A percentile compares a stretch with the other conserved stretches of the same genome.
phyloP scores from a whole-genome alignment of 92 coral and sea anemone genomes.

The Actinernus sp. region DNA sequence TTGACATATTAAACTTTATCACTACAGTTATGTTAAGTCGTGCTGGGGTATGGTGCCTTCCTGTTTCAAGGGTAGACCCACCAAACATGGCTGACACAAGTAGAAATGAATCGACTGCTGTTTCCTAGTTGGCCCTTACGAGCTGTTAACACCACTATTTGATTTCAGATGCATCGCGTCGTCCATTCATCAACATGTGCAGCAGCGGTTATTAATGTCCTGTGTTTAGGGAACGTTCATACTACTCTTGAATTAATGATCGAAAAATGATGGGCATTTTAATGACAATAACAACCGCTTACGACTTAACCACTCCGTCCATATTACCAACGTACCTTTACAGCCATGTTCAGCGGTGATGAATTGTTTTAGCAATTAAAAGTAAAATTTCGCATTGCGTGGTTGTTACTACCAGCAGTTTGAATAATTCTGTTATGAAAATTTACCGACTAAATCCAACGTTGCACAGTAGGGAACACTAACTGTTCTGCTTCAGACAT shows the following conservation, averaged over 20 bases:
- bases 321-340: background rate
- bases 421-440: background rate
- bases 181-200: conserved; percentile 29
- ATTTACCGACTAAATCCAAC: conserved; percentile 1
- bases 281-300: conserved; percentile 31
- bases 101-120: no score
- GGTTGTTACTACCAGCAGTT: background rate
- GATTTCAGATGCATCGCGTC: conserved; percentile 39
- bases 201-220: background rate
- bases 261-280: conserved; percentile 15
- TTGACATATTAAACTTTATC: no score
- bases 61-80: no score
- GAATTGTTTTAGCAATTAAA: background rate
- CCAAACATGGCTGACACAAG: no score
- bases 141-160: conserved; percentile 39
- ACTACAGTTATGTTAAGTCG: no score
- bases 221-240: background rate
- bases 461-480: conserved; percentile 2
- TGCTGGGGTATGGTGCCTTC: no score
- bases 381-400: background rate
- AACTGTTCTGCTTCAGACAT: conserved; percentile 6
- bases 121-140: no score
- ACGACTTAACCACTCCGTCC: conserved; percentile 6
- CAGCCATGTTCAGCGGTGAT: background rate
- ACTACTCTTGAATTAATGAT: background rate